Conservation (phyloP, 2,888 invertebrate species). For the Tetramorium bicarinatum region DNA sequence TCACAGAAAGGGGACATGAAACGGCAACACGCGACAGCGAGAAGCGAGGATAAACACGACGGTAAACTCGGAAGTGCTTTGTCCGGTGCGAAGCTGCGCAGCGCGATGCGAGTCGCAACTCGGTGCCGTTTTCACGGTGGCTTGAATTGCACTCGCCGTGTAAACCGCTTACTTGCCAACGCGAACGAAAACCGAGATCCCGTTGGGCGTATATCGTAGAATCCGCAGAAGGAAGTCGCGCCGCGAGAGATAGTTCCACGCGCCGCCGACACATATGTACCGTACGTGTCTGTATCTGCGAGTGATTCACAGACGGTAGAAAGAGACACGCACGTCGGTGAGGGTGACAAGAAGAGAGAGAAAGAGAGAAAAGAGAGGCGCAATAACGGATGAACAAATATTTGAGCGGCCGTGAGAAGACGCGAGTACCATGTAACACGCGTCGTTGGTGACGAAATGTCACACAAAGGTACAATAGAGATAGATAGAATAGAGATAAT, state of each 20-base stretch:
- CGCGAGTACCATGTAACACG: slow-evolving; percentile 58
- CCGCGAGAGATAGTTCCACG: slow-evolving; percentile 26
- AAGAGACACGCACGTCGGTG: slow-evolving; percentile 63
- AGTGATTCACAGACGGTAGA: slow-evolving; percentile 20
- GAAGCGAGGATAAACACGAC: slow-evolving; percentile 62
- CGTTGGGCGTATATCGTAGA: not conserved
- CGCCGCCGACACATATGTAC: not conserved
- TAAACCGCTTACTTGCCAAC: slow-evolving; percentile 72
- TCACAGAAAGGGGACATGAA: slow-evolving; percentile 47
- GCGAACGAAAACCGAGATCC: slow-evolving; percentile 57
- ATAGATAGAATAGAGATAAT: slow-evolving; percentile 23
- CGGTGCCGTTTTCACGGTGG: slow-evolving; percentile 70
- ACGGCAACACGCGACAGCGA: slow-evolving; percentile 49
- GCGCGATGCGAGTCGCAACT: slow-evolving; percentile 50
- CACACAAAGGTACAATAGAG: slow-evolving; percentile 20
- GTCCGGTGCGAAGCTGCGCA: slow-evolving; percentile 52
- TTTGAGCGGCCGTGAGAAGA: slow-evolving; percentile 71
- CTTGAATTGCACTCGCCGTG: slow-evolving; percentile 64
- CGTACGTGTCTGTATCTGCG: slow-evolving; percentile 11
- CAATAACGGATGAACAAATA: slow-evolving; percentile 75
- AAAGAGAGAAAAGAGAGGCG: slow-evolving; percentile 38
- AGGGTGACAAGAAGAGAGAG: not conserved
- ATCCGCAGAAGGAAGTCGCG: slow-evolving; percentile 20
- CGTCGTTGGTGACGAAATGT: slow-evolving; percentile 63
- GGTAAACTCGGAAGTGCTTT: slow-evolving; percentile 72